Evolutionary conservation across 2,888 invertebrate genomes (phyloP), one percentile per base, ranked within the genome.

Genomic region (Philereme vetulata): DNA sequence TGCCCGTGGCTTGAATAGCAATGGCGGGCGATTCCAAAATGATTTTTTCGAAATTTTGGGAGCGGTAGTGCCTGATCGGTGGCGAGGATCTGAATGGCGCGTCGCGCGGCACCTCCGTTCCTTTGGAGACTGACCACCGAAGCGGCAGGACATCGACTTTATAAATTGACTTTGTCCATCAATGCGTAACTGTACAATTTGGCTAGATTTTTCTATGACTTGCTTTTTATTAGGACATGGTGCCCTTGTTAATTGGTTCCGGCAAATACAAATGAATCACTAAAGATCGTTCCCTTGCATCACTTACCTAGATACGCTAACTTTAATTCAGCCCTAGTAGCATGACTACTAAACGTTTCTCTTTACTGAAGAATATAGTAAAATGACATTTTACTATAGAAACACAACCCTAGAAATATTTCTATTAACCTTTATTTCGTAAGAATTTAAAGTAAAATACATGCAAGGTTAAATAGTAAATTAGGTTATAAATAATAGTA

Each of bases 81-180:
- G 84, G 88, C 86, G 74, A 78, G 72, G 82, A 79, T 87, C 84
- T 85, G 88, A 88, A 87, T 87, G 87, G 82, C 85, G 82, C 82
- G 77, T 67, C 78, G 80, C 67, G 71, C 77, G 63, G 53, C 60
- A 70, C 76, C 84, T 86, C 81, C 81, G 77, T 80, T 76, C 21
- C 81, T 78, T 79, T 50, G 55, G 51, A 58, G 48, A 88, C 87
- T 88, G 88, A 77, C 85, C 77, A 80, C 78, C 81, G 77, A 78
- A 76, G 78, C 78, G 80, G 72, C 88, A 90, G 91, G 90, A 90
- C 90, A 88, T 87, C 90, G 85, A 90, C 90, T 91, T 90, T 90
- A 88, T 90, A 89, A 85, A 88, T 89, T 87, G 81, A 85, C 81
- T 88, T 88, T 82, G 87, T 82, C 84, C 85, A 87, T 82, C 81